Evolutionary conservation across 1,140 invertebrate genomes (phyloP).

Genomic region (Riptortus pedestris): DNA sequence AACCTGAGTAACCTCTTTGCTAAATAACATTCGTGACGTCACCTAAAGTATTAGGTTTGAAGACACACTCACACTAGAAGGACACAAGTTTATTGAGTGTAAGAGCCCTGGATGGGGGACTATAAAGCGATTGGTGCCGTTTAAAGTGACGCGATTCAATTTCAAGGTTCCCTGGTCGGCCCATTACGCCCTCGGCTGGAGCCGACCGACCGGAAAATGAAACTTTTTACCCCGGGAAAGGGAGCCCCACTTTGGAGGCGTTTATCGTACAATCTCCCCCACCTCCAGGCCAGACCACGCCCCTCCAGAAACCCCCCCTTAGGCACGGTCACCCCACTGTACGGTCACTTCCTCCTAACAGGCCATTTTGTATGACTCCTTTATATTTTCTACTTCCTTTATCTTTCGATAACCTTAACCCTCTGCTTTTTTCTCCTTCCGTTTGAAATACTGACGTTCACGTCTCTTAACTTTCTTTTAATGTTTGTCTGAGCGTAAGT

Average conservation of each 20-base stretch:
- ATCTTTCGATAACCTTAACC: no score
- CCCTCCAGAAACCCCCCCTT: not conserved
- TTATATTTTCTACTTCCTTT: not conserved
- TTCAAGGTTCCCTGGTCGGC: slow-evolving; percentile 12
- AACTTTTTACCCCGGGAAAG: not conserved
- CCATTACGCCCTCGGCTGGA: not conserved
- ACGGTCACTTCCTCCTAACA: not conserved
- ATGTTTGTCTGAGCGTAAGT: no score
- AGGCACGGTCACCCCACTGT: no score
- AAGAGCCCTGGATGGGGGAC: not conserved
- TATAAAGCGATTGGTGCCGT: not conserved
- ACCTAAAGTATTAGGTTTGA: no score
- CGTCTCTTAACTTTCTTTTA: no score
- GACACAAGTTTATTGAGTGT: not conserved
- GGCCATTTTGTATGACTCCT: not conserved
- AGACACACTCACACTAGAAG: no score
- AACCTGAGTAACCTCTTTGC: no score
- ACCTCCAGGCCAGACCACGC: not conserved
- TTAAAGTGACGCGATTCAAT: slow-evolving; percentile 15
- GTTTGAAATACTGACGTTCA: no score
- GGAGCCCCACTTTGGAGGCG: slow-evolving; percentile 1
- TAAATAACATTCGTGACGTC: no score
- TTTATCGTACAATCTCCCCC: slow-evolving; percentile 17
- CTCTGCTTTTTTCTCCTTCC: no score
- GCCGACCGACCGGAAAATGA: slow-evolving; percentile 14